Evolutionary conservation across 2,113 vertebrate genomes (phyloP), one percentile per base, ranked within the genome.

Genomic region (Herpetotheres cachinnans): DNA sequence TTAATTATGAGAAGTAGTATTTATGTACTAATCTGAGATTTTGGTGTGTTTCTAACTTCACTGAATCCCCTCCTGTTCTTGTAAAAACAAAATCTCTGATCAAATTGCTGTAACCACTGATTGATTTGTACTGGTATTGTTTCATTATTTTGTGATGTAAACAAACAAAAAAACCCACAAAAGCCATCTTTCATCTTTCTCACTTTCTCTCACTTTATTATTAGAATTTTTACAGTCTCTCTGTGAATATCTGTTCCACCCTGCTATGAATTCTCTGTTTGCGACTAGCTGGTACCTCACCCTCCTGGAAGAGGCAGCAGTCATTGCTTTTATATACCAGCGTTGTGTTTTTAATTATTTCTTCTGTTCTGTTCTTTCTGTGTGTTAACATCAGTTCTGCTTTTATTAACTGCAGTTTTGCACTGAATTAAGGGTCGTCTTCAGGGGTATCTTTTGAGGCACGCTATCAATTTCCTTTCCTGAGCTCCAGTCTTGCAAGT

Each of bases 301-400:
- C 13, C 44, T 49, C 61, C 32, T 20, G 7, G 54, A 62, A 17
- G 24, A 26, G 46, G 32, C 38, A 27, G n/a, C 6, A 6, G 10
- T 13, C 29, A 32, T 34, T 55, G 40, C 22, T 65, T 59, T 90
- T 79, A 5, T 9, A 17, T 7, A 46, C 5, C 55, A 59, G 25
- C 2, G 1, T 29, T 0, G 0, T 10, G 6, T 2, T 55, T 50
- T 61, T 46, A 16, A 13, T 25, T 4, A 29, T 16, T 90, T 74
- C 34, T 58, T 38, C 54, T 16, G 1, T 58, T 59, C 46, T 55
- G 13, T 15, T 78, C 59, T 54, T 42, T 69, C 27, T 21, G 15
- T 22, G 38, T 22, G 52, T 38, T 42, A 21, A 12, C 22, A 8
- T 0, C 17, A 34, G 16, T 6, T 49, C 46, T 76, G 22, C 36